These are phyloP conservation scores for Camponotus floridanus DNA, from an alignment of 1,140 invertebrate species.

Conservation along the genomic window DNA sequence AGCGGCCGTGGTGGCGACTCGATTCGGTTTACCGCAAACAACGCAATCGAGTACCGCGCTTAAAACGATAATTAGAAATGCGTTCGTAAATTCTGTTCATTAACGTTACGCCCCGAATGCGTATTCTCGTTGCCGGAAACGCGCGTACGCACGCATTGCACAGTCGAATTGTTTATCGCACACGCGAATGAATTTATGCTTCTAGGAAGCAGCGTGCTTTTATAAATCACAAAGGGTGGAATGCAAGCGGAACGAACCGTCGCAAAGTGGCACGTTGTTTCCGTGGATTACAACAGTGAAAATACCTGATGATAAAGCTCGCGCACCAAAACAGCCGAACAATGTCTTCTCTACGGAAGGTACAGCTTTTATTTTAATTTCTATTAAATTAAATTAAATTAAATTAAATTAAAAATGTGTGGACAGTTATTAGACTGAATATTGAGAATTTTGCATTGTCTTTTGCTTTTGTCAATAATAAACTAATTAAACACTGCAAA, in stretches of 20 bases:
- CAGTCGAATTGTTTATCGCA: constrained; percentile 27
- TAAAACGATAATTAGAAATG: constrained; percentile 57
- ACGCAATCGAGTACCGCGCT: constrained; percentile 20
- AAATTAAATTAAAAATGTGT: background rate
- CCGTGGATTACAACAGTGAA: constrained; percentile 19
- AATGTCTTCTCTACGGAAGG: constrained; percentile 51
- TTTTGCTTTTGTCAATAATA: background rate
- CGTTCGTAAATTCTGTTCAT: constrained; percentile 53
- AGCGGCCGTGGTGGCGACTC: background rate
- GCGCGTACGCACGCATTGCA: background rate
- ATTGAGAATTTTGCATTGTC: background rate
- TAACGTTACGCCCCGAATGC: constrained; percentile 16
- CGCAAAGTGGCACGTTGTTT: constrained; percentile 39
- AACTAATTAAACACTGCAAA: constrained; percentile 4
- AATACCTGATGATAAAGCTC: constrained; percentile 22
- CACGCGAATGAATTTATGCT: constrained; percentile 44
- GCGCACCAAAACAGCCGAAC: constrained; percentile 14
- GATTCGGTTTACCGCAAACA: constrained; percentile 49
- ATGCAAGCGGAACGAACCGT: constrained; percentile 21
- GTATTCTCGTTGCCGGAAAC: constrained; percentile 6
- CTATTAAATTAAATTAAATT: constrained; percentile 2
- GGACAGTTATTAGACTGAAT: background rate
- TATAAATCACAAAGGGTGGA: constrained; percentile 34
- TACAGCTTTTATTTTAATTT: constrained; percentile 14
- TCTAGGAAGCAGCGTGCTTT: constrained; percentile 44